A percentile compares a stretch with the other conserved stretches of the same genome.
These are phyloP conservation scores for Centruroides sculpturatus DNA, from an alignment of 1,140 invertebrate genomes.

Conservation along the genomic window DNA sequence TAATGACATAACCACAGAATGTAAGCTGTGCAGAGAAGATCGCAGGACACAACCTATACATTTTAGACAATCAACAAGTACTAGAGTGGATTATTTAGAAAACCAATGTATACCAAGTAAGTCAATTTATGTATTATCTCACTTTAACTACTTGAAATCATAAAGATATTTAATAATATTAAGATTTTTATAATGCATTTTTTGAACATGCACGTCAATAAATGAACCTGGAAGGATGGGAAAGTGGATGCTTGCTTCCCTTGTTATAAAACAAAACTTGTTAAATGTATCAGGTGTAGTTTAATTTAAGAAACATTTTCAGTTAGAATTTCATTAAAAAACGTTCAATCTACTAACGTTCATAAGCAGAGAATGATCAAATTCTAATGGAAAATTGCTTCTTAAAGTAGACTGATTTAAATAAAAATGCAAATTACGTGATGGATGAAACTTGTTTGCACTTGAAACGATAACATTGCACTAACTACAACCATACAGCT, in stretches of 20 bases:
- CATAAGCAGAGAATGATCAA: neutral
- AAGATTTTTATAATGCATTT: neutral
- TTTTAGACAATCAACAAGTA: slow-evolving; percentile 27
- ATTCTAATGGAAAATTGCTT: neutral
- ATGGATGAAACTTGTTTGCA: neutral
- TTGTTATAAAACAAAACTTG: neutral
- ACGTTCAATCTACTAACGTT: no score
- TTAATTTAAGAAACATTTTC: neutral
- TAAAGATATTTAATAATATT: neutral
- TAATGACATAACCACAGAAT: slow-evolving; percentile 31
- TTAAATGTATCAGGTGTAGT: no score
- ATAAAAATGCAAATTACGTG: neutral
- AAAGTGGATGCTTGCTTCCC: neutral
- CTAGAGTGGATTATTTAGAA: slow-evolving; percentile 35
- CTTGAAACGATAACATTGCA: no score
- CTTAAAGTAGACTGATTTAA: no score
- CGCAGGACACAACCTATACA: slow-evolving; percentile 28
- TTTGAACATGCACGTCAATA: neutral
- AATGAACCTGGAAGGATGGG: neutral
- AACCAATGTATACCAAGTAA: slow-evolving; percentile 34
- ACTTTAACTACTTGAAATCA: neutral
- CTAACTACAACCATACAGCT: no score
- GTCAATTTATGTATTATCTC: neutral
- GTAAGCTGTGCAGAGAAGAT: slow-evolving; percentile 31
- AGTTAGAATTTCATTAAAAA: neutral